Conservation (phyloP, 2,888 invertebrate species). For the Watsonalla cultraria region DNA sequence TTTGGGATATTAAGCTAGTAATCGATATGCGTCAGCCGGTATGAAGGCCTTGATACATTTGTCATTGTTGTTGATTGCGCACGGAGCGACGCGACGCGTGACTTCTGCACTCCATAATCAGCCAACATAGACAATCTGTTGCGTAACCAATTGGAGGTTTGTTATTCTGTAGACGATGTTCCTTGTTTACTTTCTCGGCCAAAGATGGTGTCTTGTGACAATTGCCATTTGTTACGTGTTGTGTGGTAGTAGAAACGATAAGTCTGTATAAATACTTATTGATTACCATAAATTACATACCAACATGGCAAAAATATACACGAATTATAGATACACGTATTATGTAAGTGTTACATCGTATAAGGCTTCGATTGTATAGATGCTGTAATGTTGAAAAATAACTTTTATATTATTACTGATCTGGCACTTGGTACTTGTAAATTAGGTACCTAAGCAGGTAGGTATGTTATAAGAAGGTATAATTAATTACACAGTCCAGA, state of each 20-base stretch:
- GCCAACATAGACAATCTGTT: conserved; percentile 51
- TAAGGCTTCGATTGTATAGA: not conserved
- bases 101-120: conserved; percentile 54
- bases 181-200: conserved; percentile 66
- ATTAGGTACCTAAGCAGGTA: too few species aligned
- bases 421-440: too few species aligned
- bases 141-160: conserved; percentile 52
- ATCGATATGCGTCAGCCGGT: not conserved
- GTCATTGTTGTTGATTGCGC: conserved; percentile 43
- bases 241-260: not conserved
- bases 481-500: too few species aligned
- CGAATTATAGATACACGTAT: not conserved
- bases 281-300: too few species aligned
- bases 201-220: conserved; percentile 25
- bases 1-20: not conserved
- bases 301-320: too few species aligned
- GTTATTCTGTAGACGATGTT: conserved; percentile 55
- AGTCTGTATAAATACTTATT: too few species aligned
- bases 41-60: conserved; percentile 33
- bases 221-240: conserved; percentile 26
- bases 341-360: conserved; percentile 12
- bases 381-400: too few species aligned
- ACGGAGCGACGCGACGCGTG: conserved; percentile 42
- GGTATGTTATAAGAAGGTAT: too few species aligned
- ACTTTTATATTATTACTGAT: too few species aligned